Conservation (phyloP, 2,888 invertebrate species). For the Rhagonycha fulva region DNA sequence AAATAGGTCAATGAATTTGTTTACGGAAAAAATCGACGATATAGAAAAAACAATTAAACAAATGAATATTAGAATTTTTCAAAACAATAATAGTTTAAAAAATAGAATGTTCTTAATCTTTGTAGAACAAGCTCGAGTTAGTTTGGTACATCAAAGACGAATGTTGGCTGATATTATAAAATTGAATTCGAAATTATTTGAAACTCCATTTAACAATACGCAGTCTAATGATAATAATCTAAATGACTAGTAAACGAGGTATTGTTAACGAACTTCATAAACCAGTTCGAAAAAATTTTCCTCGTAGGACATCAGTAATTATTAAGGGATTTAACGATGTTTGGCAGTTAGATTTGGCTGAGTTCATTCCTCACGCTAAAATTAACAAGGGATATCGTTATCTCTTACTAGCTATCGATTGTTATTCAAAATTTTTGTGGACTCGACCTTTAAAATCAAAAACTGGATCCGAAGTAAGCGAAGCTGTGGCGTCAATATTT, state of each 20-base stretch:
- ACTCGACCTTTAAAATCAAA: constrained; percentile 45
- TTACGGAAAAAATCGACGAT: no score
- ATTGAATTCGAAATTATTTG: no score
- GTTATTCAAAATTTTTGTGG: constrained; percentile 51
- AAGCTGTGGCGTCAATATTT: constrained; percentile 30
- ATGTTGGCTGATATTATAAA: no score
- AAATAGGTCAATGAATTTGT: no score
- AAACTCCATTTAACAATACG: no score
- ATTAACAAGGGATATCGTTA: constrained; percentile 46
- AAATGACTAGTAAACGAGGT: background rate
- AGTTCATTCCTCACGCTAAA: constrained; percentile 43
- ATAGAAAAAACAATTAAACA: no score
- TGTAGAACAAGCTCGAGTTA: no score
- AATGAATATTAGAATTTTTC: no score
- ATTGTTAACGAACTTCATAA: constrained; percentile 46
- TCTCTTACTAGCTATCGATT: constrained; percentile 8
- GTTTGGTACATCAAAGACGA: no score
- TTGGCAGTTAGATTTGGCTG: constrained; percentile 50
- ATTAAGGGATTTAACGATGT: constrained; percentile 50
- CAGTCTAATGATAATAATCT: no score
- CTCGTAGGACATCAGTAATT: constrained; percentile 42
- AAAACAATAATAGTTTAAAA: no score
- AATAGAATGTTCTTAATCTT: no score
- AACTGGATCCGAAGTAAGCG: constrained; percentile 38
- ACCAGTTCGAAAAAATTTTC: constrained; percentile 47